Percentiles rank a stretch among this genome's conserved stretches.
Evolutionary conservation across 2,888 invertebrate species (phyloP).

Genomic region (Nezara viridula): DNA sequence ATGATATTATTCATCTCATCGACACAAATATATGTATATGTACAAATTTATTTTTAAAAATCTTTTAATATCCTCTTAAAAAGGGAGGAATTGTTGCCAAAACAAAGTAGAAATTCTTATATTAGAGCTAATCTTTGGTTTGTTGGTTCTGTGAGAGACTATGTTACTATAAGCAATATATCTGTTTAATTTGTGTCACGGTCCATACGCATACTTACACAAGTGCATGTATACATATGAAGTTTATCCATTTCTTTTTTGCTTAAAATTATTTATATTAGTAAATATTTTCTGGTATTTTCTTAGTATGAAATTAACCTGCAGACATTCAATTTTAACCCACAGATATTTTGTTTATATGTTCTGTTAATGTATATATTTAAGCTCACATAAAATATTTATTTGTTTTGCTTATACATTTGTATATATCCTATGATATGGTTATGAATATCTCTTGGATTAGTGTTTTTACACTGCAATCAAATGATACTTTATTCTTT

Average conservation of each 20-base stretch:
- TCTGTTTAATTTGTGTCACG: neutral
- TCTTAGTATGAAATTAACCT: neutral
- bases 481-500: neutral
- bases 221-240: neutral
- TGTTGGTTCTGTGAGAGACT: neutral
- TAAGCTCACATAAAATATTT: conserved; percentile 24
- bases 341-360: neutral
- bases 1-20: neutral
- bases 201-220: neutral
- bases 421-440: conserved; percentile 41
- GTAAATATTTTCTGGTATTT: neutral
- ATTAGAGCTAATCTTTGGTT: neutral
- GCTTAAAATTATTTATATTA: neutral
- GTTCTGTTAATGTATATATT: conserved; percentile 34
- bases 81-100: neutral
- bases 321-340: conserved; percentile 38
- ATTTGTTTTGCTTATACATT: neutral
- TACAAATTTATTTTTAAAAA: neutral
- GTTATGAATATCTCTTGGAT: neutral
- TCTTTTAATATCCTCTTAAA: neutral
- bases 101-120: neutral
- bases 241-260: neutral
- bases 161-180: neutral
- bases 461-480: neutral
- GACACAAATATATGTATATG: neutral